Evolutionary conservation across 2,113 vertebrate genomes (phyloP), one percentile per base, ranked within the genome.

Genomic region (Abramis brama): DNA sequence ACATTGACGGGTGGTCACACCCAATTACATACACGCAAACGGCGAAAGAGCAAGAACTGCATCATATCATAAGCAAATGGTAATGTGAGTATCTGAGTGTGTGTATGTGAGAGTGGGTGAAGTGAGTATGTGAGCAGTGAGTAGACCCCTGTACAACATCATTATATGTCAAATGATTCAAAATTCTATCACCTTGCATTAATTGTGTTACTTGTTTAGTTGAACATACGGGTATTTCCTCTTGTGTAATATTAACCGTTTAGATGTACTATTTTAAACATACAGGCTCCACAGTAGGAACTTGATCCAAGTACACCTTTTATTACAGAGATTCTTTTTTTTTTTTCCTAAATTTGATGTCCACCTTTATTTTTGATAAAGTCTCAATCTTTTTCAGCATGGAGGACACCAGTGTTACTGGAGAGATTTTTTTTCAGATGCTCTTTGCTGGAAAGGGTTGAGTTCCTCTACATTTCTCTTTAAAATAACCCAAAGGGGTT

Each of bases 1-100:
- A 97, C 98, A 52, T 90, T 93, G 0, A 90, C 97, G 84, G 91
- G 94, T 0, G 95, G 94, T 90, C 94, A 97, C 71, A 96, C 96
- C 91, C 97, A 97, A 94, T 89, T 98, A 92, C 97, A 98, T 91
- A 95, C 94, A 92, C 95, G 97, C 89, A 98, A 98, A 90, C 96
- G 97, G 89, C 96, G 98, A 87, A 99, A 99, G 96, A 98, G 97
- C 96, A 99, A 99, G 96, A 99, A 99, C 95, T 99, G 98, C 88
- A 97, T 96, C 84, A 97, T 99, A 93, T 99, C 97, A 81, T 86
- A 91, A 92, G 91, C 73, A 64, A 45, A 30, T 47, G 90, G 27
- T 30, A 60, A 43, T 60, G 79, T 79, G 62, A 82, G 59, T 43
- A 59, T 79, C 33, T 77, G 78, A 71, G 74, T 64, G 55, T 85